Conservation (phyloP, 64 coral and sea anemone genomes). For the Trachythela sp. region DNA sequence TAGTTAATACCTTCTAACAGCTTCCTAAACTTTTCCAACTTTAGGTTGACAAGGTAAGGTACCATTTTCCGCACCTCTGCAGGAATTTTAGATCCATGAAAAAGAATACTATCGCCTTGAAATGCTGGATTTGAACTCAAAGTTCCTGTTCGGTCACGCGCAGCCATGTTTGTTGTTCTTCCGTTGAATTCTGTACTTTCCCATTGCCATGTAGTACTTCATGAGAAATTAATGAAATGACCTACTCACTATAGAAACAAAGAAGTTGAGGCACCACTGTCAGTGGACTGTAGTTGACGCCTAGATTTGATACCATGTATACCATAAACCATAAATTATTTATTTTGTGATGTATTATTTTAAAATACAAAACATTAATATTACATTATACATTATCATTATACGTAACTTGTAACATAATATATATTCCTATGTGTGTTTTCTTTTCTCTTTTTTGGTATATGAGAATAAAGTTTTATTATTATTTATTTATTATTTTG, state of each 20-base stretch:
- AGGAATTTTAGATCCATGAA: conserved; percentile 79
- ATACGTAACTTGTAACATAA: too few species aligned
- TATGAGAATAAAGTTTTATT: too few species aligned
- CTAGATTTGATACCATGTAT: too few species aligned
- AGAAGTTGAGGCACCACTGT: too few species aligned
- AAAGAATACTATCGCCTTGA: conserved; percentile 52
- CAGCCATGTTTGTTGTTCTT: background rate
- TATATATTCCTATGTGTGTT: too few species aligned
- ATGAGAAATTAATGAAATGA: background rate
- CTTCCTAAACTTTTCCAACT: conserved; percentile 77
- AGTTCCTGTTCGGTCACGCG: background rate
- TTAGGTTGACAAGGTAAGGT: conserved; percentile 60
- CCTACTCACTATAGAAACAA: background rate
- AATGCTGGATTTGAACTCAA: background rate
- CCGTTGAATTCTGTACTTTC: background rate
- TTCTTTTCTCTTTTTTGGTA: too few species aligned
- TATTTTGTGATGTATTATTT: too few species aligned
- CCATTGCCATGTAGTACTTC: background rate
- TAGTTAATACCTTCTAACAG: conserved; percentile 69
- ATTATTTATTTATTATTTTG: too few species aligned
- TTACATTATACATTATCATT: too few species aligned
- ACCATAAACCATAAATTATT: too few species aligned
- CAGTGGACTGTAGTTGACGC: too few species aligned
- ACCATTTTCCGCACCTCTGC: conserved; percentile 72
- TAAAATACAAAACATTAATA: too few species aligned